Evolutionary conservation across 2,888 invertebrate genomes (phyloP).

Genomic region (Tipula unca): DNA sequence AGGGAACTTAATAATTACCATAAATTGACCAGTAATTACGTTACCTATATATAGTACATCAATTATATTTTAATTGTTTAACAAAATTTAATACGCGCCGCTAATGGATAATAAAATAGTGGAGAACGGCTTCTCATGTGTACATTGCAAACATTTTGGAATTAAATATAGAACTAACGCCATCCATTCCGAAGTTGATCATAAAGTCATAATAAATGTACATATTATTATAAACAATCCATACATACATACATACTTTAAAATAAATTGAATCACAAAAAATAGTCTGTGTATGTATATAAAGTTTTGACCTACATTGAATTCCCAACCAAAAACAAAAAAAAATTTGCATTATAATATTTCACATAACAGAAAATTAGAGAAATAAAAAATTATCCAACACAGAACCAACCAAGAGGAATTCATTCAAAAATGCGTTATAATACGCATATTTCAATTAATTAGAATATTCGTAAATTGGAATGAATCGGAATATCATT

Average conservation of each 20-base stretch:
- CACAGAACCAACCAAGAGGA: neutral
- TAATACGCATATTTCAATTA: neutral
- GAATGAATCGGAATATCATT: neutral
- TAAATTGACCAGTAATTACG: neutral
- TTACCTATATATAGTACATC: neutral
- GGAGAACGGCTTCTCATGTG: no score
- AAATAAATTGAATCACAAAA: neutral
- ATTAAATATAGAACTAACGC: no score
- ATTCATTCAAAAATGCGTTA: neutral
- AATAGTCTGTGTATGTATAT: neutral
- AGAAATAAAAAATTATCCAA: neutral
- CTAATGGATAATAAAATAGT: no score
- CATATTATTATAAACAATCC: no score
- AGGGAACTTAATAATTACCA: neutral
- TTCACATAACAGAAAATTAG: neutral
- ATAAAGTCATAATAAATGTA: no score
- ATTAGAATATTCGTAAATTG: neutral
- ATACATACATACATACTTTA: neutral
- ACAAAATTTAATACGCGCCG: neutral
- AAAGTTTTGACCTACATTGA: neutral
- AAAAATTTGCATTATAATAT: conserved; percentile 9
- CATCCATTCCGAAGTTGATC: no score
- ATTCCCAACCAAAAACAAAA: neutral
- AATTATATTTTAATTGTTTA: neutral
- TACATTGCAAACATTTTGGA: no score